Base-by-base conservation (phyloP, 2,888 invertebrate genomes). In the Lissocephala sabroskyi region DNA sequence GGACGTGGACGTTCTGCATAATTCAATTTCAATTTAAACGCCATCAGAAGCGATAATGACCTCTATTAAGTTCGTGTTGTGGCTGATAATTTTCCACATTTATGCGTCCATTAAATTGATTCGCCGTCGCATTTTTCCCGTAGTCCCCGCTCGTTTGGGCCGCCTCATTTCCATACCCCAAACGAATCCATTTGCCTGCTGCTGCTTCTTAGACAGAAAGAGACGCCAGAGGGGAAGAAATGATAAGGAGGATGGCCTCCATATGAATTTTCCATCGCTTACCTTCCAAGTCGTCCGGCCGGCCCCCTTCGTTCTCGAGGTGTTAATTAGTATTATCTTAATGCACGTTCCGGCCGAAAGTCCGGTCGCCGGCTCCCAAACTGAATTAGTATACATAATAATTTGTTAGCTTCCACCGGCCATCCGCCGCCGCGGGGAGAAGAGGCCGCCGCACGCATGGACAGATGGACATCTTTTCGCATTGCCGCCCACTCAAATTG, bases 51-150 rank as follows among this genome's bases (percentile, higher is more conserved):
- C 67, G 75, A 79, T 75, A 75, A 79, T 65, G 63, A 57, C 62
- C 54, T 66, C 79, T 73, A 79, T 79, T 75, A 75, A 75, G 79
- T 79, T 73, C 79, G 79, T 75, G 75, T 75, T 77, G 57, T 74
- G n/a, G 65, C 59, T 59, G 75, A 75, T 75, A 71, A 79, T 76
- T 73, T 70, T 62, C 58, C 60, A 76, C 74, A 73, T 75, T 76
- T 64, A 65, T 56, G 78, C 63, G 66, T 60, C 78, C 75, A 73
- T 73, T 78, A 73, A 73, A 60, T 51, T 58, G 75, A 75, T 75
- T 67, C 73, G 59, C 57, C 47, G n/a, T 43, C 54, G 67, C 75
- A 75, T 70, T 71, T 59, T 50, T 66, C 67, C 56, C n/a, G n/a
- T n/a, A n/a, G n/a, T n/a, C n/a, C n/a, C n/a, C n/a, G n/a, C 55